Base-by-base conservation (phyloP, 92 coral and sea anemone genomes). In the Epizoanthus stellaris region DNA sequence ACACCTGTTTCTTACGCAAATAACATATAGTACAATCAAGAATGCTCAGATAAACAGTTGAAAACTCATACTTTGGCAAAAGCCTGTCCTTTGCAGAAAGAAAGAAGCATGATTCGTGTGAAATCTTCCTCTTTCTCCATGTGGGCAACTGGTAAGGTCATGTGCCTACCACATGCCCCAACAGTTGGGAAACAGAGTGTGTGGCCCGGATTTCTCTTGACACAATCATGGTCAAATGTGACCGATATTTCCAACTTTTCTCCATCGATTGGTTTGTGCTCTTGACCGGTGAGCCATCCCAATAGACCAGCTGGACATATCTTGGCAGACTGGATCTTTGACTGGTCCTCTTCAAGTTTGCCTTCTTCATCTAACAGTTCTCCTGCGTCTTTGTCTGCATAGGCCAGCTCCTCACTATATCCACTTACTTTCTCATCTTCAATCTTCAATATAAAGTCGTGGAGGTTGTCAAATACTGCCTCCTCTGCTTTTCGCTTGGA, bases 261-360 rank as follows among this genome's bases (percentile, higher is more conserved):
- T 54, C 87, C 81, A 73, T 57, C 62, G 21, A 84, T 38, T 25
- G 73, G 90, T 68, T 70, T 47, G 45, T 89, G 91, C 69, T 85
- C 81, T 80, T 73, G 93, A 69, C 95, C 91, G 45, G 91, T 89
- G 43, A 87, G 75, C 91, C 93, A 92, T 21, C 91, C 88, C 79
- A 92, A 71, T n/a, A 87, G 59, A 58, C 89, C 89, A 14, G 90
- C 66, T 57, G 91, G 91, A 88, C 85, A 85, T 21, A 88, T 67
- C 47, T 91, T 82, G 21, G 88, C 80, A 34, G 75, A 17, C 73
- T 80, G 91, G 53, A 60, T 8, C 57, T 77, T 71, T 14, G 70
- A 20, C 54, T 49, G 54, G 36, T 64, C 62, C 47, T 87, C 89
- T 62, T 79, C 83, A 49, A 72, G 54, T 70, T 90, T 63, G 6